Percentiles rank a stretch among this genome's conserved stretches.
Conservation (phyloP, 2,888 invertebrate species). For the Alviniconcha strummeri region DNA sequence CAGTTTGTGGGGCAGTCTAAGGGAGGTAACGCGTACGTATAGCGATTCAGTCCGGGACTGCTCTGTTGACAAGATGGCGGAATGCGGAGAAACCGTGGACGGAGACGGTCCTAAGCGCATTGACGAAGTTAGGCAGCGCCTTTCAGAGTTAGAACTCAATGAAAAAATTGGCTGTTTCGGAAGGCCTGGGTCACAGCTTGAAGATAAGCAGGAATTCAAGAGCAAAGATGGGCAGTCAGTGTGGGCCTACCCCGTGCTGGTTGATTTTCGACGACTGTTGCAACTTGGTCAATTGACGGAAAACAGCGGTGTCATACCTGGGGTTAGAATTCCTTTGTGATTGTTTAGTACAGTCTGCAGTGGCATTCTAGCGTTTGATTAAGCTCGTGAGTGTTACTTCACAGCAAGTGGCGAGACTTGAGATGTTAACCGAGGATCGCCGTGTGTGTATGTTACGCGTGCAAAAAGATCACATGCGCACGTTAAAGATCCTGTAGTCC, state of each 20-base stretch:
- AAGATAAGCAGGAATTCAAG: slow-evolving; percentile 55
- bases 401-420: no score
- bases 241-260: slow-evolving; percentile 61
- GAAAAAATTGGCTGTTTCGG: slow-evolving; percentile 48
- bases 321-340: slow-evolving; percentile 21
- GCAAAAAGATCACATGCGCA: no score
- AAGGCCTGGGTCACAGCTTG: slow-evolving; percentile 60
- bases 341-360: neutral
- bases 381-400: no score
- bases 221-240: slow-evolving; percentile 55
- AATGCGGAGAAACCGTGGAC: neutral
- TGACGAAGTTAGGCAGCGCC: slow-evolving; percentile 28
- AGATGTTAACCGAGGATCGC: no score
- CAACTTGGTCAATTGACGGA: slow-evolving; percentile 51
- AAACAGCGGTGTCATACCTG: slow-evolving; percentile 36
- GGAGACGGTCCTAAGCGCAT: slow-evolving; percentile 19
- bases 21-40: slow-evolving; percentile 20
- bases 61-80: slow-evolving; percentile 66
- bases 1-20: neutral
- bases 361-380: neutral
- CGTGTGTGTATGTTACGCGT: no score
- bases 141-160: slow-evolving; percentile 37
- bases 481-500: no score
- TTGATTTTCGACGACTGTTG: slow-evolving; percentile 62
- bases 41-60: slow-evolving; percentile 58